phyloP scores from a whole-genome alignment of 2,113 vertebrate genomes.

The Axis porcinus region DNA sequence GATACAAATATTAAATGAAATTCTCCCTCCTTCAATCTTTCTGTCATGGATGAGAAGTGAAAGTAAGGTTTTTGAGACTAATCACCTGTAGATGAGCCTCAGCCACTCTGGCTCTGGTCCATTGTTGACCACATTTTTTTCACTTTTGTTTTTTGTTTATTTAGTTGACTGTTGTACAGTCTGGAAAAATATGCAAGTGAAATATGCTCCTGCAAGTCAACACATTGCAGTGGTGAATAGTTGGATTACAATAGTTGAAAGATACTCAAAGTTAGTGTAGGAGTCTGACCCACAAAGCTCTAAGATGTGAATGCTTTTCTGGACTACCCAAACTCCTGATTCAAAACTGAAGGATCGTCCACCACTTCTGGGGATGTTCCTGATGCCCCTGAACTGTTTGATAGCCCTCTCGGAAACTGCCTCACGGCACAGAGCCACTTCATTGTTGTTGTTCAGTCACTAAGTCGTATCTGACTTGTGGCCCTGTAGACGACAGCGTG shows the following conservation, averaged over 20 bases:
- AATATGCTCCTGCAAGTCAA: neutral
- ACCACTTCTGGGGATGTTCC: neutral
- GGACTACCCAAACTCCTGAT: neutral
- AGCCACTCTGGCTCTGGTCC: neutral
- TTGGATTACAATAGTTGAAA: neutral
- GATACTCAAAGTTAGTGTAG: neutral
- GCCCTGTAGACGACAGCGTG: accelerated
- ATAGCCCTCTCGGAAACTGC: neutral
- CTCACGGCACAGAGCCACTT: neutral
- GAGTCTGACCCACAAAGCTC: neutral
- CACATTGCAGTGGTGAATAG: neutral
- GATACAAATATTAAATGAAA: neutral
- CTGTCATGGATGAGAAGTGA: neutral
- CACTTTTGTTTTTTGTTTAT: neutral
- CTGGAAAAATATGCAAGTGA: neutral
- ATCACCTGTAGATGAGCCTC: neutral
- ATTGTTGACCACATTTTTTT: neutral
- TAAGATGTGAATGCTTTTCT: neutral
- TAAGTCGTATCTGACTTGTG: neutral
- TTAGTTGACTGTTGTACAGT: neutral
- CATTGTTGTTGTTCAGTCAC: neutral
- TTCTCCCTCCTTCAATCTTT: neutral
- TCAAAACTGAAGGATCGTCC: neutral
- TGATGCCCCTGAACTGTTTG: neutral
- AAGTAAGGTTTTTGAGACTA: neutral